Percentiles rank a stretch among this genome's conserved stretches.
Evolutionary conservation across 2,888 invertebrate species (phyloP).

Genomic region (Elysia crispata): DNA sequence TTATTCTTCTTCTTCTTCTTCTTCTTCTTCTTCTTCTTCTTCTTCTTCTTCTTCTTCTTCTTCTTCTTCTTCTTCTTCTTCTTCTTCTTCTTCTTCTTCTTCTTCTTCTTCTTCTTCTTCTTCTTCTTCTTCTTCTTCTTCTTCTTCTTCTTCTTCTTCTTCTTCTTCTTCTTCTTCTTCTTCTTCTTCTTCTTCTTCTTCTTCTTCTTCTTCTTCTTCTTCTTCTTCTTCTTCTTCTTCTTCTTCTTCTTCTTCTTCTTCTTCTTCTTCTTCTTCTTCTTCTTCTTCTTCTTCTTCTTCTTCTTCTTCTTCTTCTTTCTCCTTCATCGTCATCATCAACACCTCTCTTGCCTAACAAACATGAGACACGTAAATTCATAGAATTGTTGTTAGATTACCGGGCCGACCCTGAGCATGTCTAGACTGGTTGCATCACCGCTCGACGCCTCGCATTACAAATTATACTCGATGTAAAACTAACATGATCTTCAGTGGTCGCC

Average conservation of each 20-base stretch:
- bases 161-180: not conserved
- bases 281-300: not conserved
- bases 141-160: not conserved
- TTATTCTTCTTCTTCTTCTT: not conserved
- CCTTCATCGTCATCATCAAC: too few relatives aligned
- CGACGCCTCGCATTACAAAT: too few relatives aligned
- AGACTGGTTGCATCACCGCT: too few relatives aligned
- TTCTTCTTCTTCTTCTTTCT: not conserved
- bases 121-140: not conserved
- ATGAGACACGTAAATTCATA: too few relatives aligned
- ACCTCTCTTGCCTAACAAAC: too few relatives aligned
- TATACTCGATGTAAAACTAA: too few relatives aligned
- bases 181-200: not conserved
- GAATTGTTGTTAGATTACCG: not conserved
- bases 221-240: not conserved
- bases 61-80: not conserved
- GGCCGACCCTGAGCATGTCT: not conserved
- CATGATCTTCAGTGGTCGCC: too few relatives aligned
- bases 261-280: constrained; percentile 6
- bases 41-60: not conserved
- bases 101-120: not conserved
- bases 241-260: not conserved
- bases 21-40: constrained; percentile 1
- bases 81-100: not conserved
- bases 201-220: not conserved